phyloP scores from a whole-genome alignment of 2,888 invertebrate species.

The Tenthredo notha region DNA sequence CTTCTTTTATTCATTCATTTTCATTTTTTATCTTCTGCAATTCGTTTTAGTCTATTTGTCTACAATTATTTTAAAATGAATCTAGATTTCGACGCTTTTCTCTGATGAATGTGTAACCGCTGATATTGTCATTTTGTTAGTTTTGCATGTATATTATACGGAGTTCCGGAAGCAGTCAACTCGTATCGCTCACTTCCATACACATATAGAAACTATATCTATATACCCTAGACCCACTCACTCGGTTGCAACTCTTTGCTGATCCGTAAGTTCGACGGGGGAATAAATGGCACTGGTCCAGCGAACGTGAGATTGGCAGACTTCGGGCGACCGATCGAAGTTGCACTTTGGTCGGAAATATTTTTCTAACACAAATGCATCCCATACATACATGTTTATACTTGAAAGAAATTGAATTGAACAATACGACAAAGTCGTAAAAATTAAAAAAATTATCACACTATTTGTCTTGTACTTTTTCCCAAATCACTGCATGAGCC shows the following conservation, averaged over 20 bases:
- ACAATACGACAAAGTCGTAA: background rate
- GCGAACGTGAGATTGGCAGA: slow-evolving; percentile 44
- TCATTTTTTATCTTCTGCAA: background rate
- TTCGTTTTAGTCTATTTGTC: background rate
- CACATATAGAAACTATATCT: background rate
- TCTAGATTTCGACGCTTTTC: background rate
- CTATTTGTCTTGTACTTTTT: background rate
- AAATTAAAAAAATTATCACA: background rate
- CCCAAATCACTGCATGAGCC: background rate
- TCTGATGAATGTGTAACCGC: background rate
- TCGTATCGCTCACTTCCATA: slow-evolving; percentile 1
- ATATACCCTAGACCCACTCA: background rate
- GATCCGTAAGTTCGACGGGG: slow-evolving; percentile 38
- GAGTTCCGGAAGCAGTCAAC: slow-evolving; percentile 10
- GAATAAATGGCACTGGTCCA: slow-evolving; percentile 43
- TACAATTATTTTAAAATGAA: background rate
- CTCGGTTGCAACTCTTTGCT: slow-evolving; percentile 6
- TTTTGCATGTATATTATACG: background rate
- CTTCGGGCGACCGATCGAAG: slow-evolving; percentile 36
- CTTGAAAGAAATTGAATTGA: background rate
- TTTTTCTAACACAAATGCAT: background rate
- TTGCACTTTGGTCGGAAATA: background rate
- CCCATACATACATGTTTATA: background rate
- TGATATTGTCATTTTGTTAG: background rate
- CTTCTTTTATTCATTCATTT: background rate